These are phyloP conservation scores for Melitaea athalia DNA, from an alignment of 2,888 invertebrate genomes.

Conservation along the genomic window DNA sequence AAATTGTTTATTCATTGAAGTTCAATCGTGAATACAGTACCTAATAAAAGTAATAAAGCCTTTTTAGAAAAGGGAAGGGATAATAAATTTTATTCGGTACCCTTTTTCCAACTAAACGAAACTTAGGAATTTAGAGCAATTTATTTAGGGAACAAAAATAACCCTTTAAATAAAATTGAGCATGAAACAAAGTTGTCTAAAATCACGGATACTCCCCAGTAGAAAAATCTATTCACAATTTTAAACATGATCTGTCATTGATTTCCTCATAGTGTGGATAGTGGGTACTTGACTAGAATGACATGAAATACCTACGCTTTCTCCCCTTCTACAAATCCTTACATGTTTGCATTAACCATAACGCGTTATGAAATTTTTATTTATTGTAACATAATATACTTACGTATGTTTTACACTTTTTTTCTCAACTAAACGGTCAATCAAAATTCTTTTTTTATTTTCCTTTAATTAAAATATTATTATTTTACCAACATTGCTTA, in stretches of 20 bases:
- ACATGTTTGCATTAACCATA: neutral
- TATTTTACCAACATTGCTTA: neutral
- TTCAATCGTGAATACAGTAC: constrained; percentile 1
- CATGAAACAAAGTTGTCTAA: constrained; percentile 9
- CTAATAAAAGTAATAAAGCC: neutral
- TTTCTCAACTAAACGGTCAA: neutral
- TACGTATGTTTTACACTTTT: neutral
- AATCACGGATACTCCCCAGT: constrained; percentile 22
- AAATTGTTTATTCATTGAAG: constrained; percentile 12
- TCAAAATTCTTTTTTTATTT: neutral
- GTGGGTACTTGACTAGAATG: constrained; percentile 36
- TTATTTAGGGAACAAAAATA: constrained; percentile 3
- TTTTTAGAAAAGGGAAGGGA: neutral
- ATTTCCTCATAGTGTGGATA: constrained; percentile 30
- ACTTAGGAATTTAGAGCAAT: neutral
- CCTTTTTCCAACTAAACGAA: neutral
- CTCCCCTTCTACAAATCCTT: constrained; percentile 17
- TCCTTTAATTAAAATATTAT: neutral
- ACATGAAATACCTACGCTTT: constrained; percentile 33
- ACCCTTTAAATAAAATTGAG: neutral
- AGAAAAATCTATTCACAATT: constrained; percentile 31
- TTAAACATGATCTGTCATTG: constrained; percentile 38
- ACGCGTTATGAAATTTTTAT: neutral
- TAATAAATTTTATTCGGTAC: neutral
- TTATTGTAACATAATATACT: neutral